phyloP scores from a whole-genome alignment of 2,113 vertebrate species.

The Burhinus oedicnemus region DNA sequence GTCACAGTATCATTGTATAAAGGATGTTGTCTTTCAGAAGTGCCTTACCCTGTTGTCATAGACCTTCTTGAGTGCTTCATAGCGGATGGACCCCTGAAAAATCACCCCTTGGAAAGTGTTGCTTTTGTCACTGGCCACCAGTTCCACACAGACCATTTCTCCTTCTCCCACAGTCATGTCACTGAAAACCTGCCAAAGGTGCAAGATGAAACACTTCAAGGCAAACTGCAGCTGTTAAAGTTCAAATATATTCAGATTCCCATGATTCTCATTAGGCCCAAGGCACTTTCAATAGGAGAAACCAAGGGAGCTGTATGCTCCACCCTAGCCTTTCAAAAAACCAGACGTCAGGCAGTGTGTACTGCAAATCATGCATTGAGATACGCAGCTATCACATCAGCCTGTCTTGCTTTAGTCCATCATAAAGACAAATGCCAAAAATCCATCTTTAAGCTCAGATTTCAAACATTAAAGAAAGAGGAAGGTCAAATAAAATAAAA shows the following conservation, averaged over 20 bases:
- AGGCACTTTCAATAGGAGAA: not conserved
- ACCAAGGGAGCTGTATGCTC: not conserved
- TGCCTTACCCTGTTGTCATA: conserved; percentile 94
- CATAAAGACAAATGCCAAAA: not conserved
- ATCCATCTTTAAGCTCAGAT: not conserved
- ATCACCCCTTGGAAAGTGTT: conserved; percentile 97
- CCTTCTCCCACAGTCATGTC: conserved; percentile 98
- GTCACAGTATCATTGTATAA: not conserved
- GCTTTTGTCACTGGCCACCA: conserved; percentile 96
- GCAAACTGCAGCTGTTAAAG: not conserved
- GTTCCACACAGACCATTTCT: conserved; percentile 98
- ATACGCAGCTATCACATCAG: not conserved
- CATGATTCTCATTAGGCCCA: not conserved
- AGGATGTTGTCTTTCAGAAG: not conserved
- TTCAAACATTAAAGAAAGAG: not conserved
- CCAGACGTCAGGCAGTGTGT: not conserved
- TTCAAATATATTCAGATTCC: not conserved
- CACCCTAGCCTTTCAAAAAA: not conserved
- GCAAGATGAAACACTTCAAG: not conserved
- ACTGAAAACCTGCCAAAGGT: conserved; percentile 86
- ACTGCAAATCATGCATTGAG: not conserved
- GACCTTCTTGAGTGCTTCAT: conserved; percentile 97
- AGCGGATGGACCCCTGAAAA: conserved; percentile 98
- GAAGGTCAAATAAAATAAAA: not conserved
- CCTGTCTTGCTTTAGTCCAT: not conserved